A percentile compares a stretch with the other conserved stretches of the same genome.
phyloP scores from a whole-genome alignment of 2,797 vertebrate genomes.

The Gastrophryne carolinensis region DNA sequence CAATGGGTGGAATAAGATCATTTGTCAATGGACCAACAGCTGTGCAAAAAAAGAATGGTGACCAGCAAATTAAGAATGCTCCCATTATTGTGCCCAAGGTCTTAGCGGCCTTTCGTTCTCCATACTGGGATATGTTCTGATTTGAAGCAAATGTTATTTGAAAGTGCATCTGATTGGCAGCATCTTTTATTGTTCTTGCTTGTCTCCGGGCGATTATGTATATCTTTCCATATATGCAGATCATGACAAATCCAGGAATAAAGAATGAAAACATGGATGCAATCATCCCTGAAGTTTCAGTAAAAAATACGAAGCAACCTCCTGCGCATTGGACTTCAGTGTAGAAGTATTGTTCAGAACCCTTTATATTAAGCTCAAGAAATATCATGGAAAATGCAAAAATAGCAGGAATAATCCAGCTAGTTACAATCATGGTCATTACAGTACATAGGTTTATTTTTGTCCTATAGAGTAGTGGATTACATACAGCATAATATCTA shows the following conservation, averaged over 20 bases:
- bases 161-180: constrained; percentile 53
- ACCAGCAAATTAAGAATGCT: constrained; percentile 77
- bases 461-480: constrained; percentile 75
- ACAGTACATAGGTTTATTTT: constrained; percentile 68
- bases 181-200: constrained; percentile 67
- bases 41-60: constrained; percentile 77
- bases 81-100: constrained; percentile 78
- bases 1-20: constrained; percentile 59
- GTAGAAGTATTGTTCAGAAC: constrained; percentile 63
- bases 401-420: constrained; percentile 74
- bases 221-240: constrained; percentile 79
- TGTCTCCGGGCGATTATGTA: constrained; percentile 77
- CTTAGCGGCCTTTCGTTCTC: constrained; percentile 77
- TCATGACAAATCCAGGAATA: constrained; percentile 77
- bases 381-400: constrained; percentile 76
- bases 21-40: constrained; percentile 67
- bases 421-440: constrained; percentile 71
- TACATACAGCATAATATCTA: constrained; percentile 78
- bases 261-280: constrained; percentile 70
- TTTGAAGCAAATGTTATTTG: constrained; percentile 54
- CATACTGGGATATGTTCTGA: constrained; percentile 56
- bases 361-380: constrained; percentile 69
- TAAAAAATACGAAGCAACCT: constrained; percentile 73
- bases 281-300: constrained; percentile 66
- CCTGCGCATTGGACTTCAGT: constrained; percentile 64